A percentile compares a stretch with the other conserved stretches of the same genome.
phyloP scores from a whole-genome alignment of 2,888 invertebrate genomes.

The Metopia argyrocephala region DNA sequence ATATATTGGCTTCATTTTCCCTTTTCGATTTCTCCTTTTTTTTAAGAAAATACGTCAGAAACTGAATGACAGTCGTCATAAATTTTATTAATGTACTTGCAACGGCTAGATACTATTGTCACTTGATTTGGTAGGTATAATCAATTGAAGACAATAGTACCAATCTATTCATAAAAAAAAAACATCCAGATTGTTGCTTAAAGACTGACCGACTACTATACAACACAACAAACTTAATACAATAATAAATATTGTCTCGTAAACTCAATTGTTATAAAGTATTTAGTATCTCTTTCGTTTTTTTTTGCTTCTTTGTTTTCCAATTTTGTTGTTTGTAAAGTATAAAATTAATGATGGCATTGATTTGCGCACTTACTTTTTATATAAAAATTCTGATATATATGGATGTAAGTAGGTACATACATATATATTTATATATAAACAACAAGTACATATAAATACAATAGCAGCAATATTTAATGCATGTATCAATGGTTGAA shows the following conservation, averaged over 20 bases:
- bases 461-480: no score
- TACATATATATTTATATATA: not conserved
- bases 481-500: no score
- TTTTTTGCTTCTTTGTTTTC: not conserved
- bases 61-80: conserved; percentile 21
- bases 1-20: not conserved
- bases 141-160: conserved; percentile 25
- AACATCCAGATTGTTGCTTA: not conserved
- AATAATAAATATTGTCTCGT: conserved; percentile 8
- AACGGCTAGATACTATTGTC: conserved; percentile 13
- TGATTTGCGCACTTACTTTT: conserved; percentile 26
- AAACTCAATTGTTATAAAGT: conserved; percentile 15
- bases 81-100: not conserved
- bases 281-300: not conserved
- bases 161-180: not conserved
- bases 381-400: no score
- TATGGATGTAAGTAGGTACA: no score
- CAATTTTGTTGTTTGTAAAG: not conserved
- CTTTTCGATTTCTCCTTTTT: not conserved
- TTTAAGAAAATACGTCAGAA: conserved; percentile 25
- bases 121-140: conserved; percentile 38
- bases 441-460: not conserved
- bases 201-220: not conserved
- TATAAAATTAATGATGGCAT: not conserved
- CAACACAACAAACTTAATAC: not conserved